phyloP scores from a whole-genome alignment of 2,888 invertebrate species.

The Electrophaes corylata region DNA sequence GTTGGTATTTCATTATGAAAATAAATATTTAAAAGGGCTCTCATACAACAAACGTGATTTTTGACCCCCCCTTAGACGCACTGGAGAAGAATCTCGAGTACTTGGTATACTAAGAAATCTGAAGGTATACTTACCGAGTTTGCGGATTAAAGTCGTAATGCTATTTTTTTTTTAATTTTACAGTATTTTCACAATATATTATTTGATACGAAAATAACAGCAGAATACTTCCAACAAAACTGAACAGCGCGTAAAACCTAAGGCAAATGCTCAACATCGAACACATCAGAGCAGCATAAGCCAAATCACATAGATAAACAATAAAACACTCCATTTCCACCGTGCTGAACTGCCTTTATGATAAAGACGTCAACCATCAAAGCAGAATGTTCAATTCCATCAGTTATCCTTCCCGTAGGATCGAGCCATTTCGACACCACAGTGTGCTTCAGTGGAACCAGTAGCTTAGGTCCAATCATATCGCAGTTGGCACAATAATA shows the following conservation, averaged over 20 bases:
- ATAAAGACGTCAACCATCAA: conserved; percentile 47
- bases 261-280: conserved; percentile 16
- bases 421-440: conserved; percentile 34
- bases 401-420: conserved; percentile 43
- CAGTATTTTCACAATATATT: neutral
- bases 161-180: too few species aligned
- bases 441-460: conserved; percentile 9
- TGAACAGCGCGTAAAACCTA: conserved; percentile 22
- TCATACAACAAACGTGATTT: too few species aligned
- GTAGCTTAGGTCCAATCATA: conserved; percentile 1
- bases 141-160: too few species aligned
- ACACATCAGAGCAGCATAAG: conserved; percentile 33
- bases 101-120: too few species aligned
- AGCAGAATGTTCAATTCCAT: conserved; percentile 46
- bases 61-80: too few species aligned
- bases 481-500: too few species aligned
- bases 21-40: too few species aligned
- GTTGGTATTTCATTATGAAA: too few species aligned
- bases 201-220: conserved; percentile 1
- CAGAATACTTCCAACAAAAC: conserved; percentile 9
- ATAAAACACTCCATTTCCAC: conserved; percentile 43
- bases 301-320: conserved; percentile 42
- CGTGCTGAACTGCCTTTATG: conserved; percentile 38
- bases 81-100: too few species aligned
- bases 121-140: too few species aligned